Evolutionary conservation across 2,888 invertebrate species (phyloP), one percentile per base, ranked within the genome.

Genomic region (Arctia plantaginis): DNA sequence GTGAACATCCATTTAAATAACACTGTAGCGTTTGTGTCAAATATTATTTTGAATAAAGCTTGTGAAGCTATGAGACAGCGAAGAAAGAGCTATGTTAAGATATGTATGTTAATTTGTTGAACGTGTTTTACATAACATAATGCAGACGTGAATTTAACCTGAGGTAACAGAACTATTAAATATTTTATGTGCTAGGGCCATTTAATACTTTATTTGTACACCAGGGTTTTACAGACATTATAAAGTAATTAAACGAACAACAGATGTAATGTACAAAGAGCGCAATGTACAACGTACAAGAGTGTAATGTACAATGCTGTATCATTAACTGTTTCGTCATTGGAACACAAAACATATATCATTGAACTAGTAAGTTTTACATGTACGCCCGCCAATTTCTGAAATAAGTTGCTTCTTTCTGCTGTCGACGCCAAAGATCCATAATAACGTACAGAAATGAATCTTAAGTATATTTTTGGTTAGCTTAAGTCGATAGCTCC

Each of bases 1-100:
- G 69, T 70, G 85, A 82, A 85, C 81, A 83, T 80, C 82, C 77
- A 86, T 89, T 86, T 87, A 86, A 87, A 83, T 89, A 86, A 85
- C 81, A 76, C 80, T 77, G 81, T 80, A 79, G 80, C 80, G 74
- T 85, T 85, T 85, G 84, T 85, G 83, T 83, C 81, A 82, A 77
- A 85, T 86, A 85, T 84, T 84, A 81, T 80, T 79, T 80, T 72
- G 75, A 68, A 15, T 69, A 55, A 35, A 55, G 78, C 3, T 44
- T 82, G 79, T 76, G 0, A 4, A 1, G 73, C 70, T 82, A 66
- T 55, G 10, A 13, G 10, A 0, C 12, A 69, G 80, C 65, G 51
- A 72, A 64, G 77, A 76, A 64, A 68, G 68, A 64, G 67, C 75
- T 51, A 72, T 64, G 23, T 35, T 20, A 12, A 41, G 35, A 35